Evolutionary conservation across 2,113 vertebrate genomes (phyloP).

Genomic region (Trematocara variabile): DNA sequence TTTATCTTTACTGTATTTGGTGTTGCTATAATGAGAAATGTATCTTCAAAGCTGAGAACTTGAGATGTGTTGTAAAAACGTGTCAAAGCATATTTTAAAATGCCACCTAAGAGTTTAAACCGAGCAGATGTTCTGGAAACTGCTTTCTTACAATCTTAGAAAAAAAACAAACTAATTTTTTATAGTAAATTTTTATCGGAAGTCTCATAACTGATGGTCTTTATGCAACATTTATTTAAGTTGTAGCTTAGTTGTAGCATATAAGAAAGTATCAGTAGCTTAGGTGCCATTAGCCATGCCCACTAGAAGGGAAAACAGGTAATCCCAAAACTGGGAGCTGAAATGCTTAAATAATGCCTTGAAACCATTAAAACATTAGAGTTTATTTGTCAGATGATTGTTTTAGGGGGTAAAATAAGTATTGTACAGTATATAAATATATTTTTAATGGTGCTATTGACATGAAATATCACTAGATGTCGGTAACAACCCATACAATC

Average conservation of each 20-base stretch:
- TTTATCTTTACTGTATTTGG: neutral
- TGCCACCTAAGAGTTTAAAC: neutral
- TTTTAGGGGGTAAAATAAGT: neutral
- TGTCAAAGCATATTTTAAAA: neutral
- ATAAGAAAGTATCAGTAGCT: neutral
- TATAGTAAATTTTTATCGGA: neutral
- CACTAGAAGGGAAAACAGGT: neutral
- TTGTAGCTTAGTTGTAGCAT: neutral
- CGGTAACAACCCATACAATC: neutral
- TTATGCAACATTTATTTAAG: neutral
- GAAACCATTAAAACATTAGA: neutral
- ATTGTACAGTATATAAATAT: neutral
- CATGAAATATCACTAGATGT: neutral
- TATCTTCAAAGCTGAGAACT: neutral
- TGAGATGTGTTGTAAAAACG: neutral
- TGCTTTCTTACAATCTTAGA: neutral
- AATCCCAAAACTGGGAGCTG: neutral
- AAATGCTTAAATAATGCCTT: neutral
- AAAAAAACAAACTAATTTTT: neutral
- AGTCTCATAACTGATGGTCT: fast-evolving
- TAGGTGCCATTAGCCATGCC: neutral
- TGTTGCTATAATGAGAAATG: neutral
- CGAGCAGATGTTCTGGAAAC: neutral
- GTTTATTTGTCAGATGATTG: neutral
- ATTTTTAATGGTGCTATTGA: neutral